phyloP scores from a whole-genome alignment of 2,797 vertebrate genomes.

The Squalus acanthias region DNA sequence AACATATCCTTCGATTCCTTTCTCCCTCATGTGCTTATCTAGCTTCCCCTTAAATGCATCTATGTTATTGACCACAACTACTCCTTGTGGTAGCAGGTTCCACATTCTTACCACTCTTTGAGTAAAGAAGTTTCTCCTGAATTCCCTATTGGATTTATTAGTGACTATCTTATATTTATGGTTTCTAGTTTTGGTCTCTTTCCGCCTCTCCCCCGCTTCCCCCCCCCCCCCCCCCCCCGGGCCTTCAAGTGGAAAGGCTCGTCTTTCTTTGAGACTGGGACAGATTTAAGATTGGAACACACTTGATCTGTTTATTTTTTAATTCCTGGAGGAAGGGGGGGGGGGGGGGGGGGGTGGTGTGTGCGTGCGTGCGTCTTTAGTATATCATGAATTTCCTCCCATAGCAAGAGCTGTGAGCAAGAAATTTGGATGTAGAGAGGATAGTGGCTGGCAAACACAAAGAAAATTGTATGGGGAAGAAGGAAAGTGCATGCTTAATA shows the following conservation, averaged over 20 bases:
- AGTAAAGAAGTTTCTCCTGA: background rate
- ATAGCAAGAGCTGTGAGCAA: background rate
- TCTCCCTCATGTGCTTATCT: background rate
- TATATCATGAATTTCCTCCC: background rate
- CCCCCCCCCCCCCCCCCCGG: too few relatives aligned
- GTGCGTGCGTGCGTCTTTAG: too few relatives aligned
- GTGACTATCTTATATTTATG: background rate
- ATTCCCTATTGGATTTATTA: background rate
- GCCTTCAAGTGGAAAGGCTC: background rate
- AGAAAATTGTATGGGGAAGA: background rate
- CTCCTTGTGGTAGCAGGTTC: background rate
- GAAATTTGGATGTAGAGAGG: background rate
- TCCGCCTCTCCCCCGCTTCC: background rate
- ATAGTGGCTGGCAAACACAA: background rate
- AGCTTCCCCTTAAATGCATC: background rate
- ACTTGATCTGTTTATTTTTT: background rate
- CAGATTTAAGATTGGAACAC: background rate
- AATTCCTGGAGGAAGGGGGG: background rate
- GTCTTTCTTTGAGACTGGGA: background rate
- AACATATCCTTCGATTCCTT: background rate
- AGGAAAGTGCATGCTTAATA: background rate
- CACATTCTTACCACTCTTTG: background rate
- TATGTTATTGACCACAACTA: background rate
- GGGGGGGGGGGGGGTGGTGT: too few relatives aligned
- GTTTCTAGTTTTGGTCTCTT: background rate